Base-by-base conservation (phyloP, 2,797 vertebrate genomes). In the Chromobotia macracanthus region DNA sequence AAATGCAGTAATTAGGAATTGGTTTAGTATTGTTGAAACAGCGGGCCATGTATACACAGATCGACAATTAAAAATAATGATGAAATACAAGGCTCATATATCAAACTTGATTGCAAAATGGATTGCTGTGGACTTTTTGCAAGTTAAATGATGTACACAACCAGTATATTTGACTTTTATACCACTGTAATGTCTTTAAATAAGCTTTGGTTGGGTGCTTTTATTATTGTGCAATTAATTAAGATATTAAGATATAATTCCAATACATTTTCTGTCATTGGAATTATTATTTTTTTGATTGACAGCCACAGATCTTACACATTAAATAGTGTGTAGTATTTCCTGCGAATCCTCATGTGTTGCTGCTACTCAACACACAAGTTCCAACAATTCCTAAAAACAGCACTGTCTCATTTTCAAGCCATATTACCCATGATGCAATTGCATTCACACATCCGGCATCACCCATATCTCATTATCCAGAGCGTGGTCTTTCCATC, bases 361-460 rank as follows among this genome's bases (percentile, higher is more conserved):
- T 65, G 50, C 65, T 61, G 19, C 55, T 38, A 79, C 75, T n/a
- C n/a, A n/a, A n/a, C n/a, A n/a, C 79, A 8, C 10, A 41, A 41
- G 38, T 78, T 84, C 25, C 48, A 69, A 18, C 41, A 35, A 63
- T 81, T 76, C 46, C 75, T 63, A 72, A 60, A 66, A 58, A n/a
- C 61, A 65, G 53, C 5, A 1, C 72, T 38, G 51, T 60, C 35
- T 68, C 25, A 71, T 65, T 63, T 72, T 66, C 78, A 75, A 67
- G 77, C 70, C 46, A 11, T 68, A 75, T 82, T 82, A 66, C 80
- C 56, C 60, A 35, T 72, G 74, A 82, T 77, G 61, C 71, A 82
- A 82, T 68, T 82, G 73, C 74, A 31, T 75, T 78, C 44, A n/a
- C 28, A 64, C 51, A 51, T 66, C 46, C 56, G 70, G 63, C 78